Conservation (phyloP, 2,888 invertebrate genomes). For the Lottia scabra region DNA sequence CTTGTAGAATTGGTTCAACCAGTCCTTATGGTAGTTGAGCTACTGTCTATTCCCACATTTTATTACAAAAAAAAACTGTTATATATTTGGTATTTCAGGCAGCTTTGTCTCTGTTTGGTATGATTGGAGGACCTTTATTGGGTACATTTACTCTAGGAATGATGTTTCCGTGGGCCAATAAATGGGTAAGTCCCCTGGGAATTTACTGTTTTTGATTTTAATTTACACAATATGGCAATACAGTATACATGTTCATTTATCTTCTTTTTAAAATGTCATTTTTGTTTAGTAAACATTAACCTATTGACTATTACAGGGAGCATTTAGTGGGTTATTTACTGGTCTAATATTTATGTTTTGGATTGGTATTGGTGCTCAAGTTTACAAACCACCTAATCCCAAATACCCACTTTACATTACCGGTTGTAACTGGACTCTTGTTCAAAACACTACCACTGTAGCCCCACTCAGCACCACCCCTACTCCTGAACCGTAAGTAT, state of each 20-base stretch:
- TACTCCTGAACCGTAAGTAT: too few species aligned
- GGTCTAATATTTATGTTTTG: conserved; percentile 1
- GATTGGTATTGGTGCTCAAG: conserved; percentile 1
- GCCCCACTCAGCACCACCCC: too few species aligned
- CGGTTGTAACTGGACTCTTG: neutral
- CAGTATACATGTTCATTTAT: neutral
- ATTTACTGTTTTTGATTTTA: too few species aligned
- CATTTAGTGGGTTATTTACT: neutral
- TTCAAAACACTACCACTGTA: neutral
- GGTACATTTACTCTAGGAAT: conserved; percentile 68
- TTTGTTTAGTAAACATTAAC: too few species aligned
- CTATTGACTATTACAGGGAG: neutral
- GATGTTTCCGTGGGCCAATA: conserved; percentile 72
- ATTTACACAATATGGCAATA: too few species aligned
- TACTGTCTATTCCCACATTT: too few species aligned
- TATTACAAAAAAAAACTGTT: too few species aligned
- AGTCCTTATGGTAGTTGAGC: too few species aligned
- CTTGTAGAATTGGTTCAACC: too few species aligned
- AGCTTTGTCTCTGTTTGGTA: conserved; percentile 66
- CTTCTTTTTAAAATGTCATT: too few species aligned
- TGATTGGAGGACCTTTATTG: conserved; percentile 67
- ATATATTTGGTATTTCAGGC: conserved; percentile 47
- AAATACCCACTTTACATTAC: neutral
- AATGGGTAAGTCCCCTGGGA: conserved; percentile 45
- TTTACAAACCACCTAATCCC: neutral